phyloP scores from a whole-genome alignment of 2,797 vertebrate genomes.

The Paratrypauchen microcephalus region DNA sequence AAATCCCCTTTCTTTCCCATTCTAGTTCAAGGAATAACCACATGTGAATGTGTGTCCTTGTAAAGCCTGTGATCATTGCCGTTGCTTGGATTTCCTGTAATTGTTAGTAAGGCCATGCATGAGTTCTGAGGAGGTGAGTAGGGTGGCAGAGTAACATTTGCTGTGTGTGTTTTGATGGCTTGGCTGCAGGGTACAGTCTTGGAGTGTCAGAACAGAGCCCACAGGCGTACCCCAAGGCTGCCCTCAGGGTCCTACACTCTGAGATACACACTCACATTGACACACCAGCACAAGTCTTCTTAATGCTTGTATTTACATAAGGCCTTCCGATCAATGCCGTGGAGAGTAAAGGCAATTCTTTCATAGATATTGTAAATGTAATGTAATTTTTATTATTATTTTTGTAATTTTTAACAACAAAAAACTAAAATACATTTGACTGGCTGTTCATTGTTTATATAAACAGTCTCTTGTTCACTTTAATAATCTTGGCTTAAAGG shows the following conservation, averaged over 20 bases:
- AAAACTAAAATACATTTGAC: too few species aligned
- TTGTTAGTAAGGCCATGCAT: not conserved
- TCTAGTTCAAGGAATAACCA: too few species aligned
- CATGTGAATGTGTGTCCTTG: not conserved
- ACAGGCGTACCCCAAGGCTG: conserved; percentile 73
- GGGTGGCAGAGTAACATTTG: not conserved
- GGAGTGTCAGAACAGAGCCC: conserved; percentile 76
- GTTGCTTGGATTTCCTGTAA: not conserved
- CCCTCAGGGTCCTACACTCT: conserved; percentile 69
- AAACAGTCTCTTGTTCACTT: not conserved
- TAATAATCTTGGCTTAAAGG: too few species aligned
- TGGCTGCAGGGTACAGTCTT: conserved; percentile 59
- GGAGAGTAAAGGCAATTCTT: conserved; percentile 40
- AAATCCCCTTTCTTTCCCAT: too few species aligned
- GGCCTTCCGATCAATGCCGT: conserved; percentile 61
- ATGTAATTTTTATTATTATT: not conserved
- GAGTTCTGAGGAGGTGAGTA: not conserved
- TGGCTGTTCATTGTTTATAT: not conserved
- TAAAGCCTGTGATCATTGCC: not conserved
- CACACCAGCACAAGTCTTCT: conserved; percentile 38
- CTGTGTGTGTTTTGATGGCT: conserved; percentile 24
- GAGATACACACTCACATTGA: conserved; percentile 6
- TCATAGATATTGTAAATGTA: not conserved
- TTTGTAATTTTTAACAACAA: too few species aligned
- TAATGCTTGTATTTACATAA: conserved; percentile 60